phyloP scores from a whole-genome alignment of 1,140 invertebrate species.

The Diuraphis noxia region DNA sequence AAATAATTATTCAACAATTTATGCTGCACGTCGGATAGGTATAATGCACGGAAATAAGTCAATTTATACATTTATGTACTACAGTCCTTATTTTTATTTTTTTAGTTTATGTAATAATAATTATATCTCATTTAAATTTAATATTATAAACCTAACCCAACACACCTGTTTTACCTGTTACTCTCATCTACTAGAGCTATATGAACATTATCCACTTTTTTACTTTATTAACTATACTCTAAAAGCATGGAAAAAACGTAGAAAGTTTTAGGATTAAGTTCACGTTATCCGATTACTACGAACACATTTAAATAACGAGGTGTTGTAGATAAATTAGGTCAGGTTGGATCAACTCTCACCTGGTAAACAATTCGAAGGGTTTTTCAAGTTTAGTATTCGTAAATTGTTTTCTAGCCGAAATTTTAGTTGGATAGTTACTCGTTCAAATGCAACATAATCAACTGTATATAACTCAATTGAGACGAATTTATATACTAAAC shows the following conservation, averaged over 20 bases:
- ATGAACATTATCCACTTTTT: neutral
- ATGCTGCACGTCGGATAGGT: too few relatives aligned
- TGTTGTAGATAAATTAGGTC: neutral
- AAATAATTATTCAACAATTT: neutral
- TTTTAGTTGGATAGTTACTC: neutral
- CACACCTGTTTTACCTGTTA: neutral
- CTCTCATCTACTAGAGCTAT: neutral
- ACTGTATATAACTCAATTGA: neutral
- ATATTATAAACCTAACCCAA: neutral
- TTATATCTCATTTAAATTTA: neutral
- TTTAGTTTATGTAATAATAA: neutral
- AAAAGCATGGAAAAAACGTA: neutral
- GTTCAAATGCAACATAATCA: neutral
- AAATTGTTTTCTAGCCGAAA: neutral
- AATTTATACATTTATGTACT: neutral
- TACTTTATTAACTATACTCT: neutral
- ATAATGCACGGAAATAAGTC: neutral
- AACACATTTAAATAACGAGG: constrained; percentile 17
- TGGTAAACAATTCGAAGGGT: neutral
- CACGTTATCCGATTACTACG: constrained; percentile 2
- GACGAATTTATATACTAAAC: neutral
- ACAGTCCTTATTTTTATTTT: neutral
- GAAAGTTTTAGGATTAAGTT: constrained; percentile 9
- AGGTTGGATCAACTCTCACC: neutral
- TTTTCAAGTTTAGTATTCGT: neutral